Percentiles rank a stretch among this genome's conserved stretches.
Conservation (phyloP, 2,888 invertebrate species). For the Troilus luridus region DNA sequence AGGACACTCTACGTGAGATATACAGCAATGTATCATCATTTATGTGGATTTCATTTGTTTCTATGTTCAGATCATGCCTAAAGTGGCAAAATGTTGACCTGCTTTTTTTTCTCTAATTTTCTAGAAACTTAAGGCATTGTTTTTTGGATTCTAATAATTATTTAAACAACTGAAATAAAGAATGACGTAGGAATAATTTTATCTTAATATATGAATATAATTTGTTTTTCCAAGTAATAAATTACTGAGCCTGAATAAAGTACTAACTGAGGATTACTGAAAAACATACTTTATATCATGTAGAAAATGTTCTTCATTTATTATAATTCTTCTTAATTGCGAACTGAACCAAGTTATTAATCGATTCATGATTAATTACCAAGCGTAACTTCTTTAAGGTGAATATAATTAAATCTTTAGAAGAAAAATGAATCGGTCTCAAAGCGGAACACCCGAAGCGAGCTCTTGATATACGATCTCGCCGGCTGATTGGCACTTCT, state of each 20-base stretch:
- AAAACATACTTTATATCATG: background rate
- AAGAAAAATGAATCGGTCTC: background rate
- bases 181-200: too few species aligned
- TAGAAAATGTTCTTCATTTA: background rate
- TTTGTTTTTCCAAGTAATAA: background rate
- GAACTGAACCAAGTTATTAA: background rate
- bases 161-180: too few species aligned
- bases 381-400: background rate
- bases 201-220: too few species aligned
- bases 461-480: conserved; percentile 47
- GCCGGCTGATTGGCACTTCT: conserved; percentile 30
- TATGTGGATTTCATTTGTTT: too few species aligned
- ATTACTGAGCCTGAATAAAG: background rate
- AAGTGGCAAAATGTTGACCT: too few species aligned
- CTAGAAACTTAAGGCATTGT: too few species aligned
- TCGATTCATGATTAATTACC: conserved; percentile 24
- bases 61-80: too few species aligned
- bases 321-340: background rate
- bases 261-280: background rate
- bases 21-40: too few species aligned
- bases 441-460: background rate
- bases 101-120: too few species aligned
- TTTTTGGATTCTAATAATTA: too few species aligned
- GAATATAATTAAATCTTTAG: conserved; percentile 41
- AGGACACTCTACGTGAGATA: too few species aligned